Base-by-base conservation (phyloP, 2,888 invertebrate species). In the Tigriopus californicus region DNA sequence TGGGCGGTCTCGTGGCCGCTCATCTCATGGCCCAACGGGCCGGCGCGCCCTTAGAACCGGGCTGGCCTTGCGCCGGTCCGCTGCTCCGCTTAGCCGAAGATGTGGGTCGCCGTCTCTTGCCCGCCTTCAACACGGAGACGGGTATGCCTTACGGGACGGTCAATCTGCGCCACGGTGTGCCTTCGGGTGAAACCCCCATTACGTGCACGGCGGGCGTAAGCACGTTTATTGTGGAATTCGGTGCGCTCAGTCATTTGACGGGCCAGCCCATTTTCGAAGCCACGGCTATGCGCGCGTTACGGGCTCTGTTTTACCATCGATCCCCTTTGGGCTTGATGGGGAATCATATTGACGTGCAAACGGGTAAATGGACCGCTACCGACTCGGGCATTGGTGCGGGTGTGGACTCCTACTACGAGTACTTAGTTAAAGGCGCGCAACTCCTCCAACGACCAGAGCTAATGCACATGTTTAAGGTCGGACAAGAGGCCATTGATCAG, bases 191-290 rank as follows among this genome's bases (percentile, higher is more conserved):
- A 73, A 98, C 98, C 0, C 83, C 90, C 42, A 80, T 98, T 1
- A 98, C 97, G 0, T 97, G 97, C 69, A 95, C 97, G 0, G 98
- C 98, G 13, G 94, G 97, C 1, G 89, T 97, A 46, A 95, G 95
- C 1, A 98, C 98, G 2, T 97, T 89, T 70, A 80, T 98, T 44
- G 76, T 99, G 15, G 98, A 98, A 72, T 97, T 98, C 75, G 95
- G 92, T 1, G 82, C 95, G 0, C 74, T 97, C 8, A 90, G 90
- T 66, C 77, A 91, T 62, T 77, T 97, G 1, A 95, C 95, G 8
- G 95, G 61, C 1, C 42, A 62, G 33, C 55, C 74, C 0, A 67
- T 73, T 33, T 77, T 74, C 68, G 75, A 75, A 64, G 67, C 83
- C 80, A 81, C 88, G 1, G 97, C 98, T 0, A 75, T 91, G 71